Base-by-base conservation (phyloP, 2,113 vertebrate species). In the Hypocryptadius cinnamomeus region DNA sequence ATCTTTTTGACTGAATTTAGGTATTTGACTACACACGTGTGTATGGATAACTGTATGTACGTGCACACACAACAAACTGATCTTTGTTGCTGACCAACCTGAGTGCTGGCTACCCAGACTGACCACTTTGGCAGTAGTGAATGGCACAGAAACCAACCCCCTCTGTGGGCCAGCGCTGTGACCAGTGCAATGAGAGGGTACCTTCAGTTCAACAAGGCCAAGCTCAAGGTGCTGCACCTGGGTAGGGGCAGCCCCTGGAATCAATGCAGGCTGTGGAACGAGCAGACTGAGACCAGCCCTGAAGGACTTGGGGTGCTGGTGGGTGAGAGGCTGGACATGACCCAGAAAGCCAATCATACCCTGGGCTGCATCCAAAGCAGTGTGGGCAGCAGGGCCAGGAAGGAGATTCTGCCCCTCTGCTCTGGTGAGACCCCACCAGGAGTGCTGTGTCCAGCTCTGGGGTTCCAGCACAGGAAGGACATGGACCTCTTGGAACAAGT, bases 191-290 rank as follows among this genome's bases (percentile, higher is more conserved):
- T 2, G 16, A 79, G 35, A 74, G 56, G 31, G 57, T 9, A 68
- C 24, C 3, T 0, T 3, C 1, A 1, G 25, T 20, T 42, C 23
- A 61, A 35, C 21, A 42, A 12, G 30, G 23, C 25, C 47, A 42
- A 42, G 35, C 22, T 47, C 35, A 48, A 69, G 25, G 47, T 54
- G 33, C 53, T 68, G 30, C 54, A 54, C 21, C 6, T 3, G 63
- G 11, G 21, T 31, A 10, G 6, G 17, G 25, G 10, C 35, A 76
- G 45, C 2, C 5, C 37, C 12, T 0, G 0, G 23, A n/a, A 66
- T 17, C 28, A 51, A 33, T 4, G 42, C 18, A 28, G 35, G 47
- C 30, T 53, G n/a, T 15, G 20, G n/a, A 20, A 68, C 15, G 35
- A 89, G 40, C 25, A 48, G 40, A 54, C 20, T 0, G 0, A 61